phyloP scores from a whole-genome alignment of 2,888 invertebrate species.

The Cantharis flavilabris region DNA sequence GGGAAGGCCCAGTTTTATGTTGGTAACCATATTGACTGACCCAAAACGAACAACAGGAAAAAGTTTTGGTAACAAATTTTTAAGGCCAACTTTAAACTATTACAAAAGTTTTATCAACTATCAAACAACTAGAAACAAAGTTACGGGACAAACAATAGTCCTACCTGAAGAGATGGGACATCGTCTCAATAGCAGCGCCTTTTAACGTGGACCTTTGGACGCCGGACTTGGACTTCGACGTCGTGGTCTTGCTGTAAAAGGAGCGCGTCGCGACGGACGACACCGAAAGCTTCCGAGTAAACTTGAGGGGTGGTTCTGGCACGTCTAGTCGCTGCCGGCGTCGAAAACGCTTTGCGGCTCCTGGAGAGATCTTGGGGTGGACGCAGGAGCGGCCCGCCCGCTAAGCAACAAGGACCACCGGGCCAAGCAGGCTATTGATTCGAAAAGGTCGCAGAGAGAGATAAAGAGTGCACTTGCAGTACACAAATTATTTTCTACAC shows the following conservation, averaged over 20 bases:
- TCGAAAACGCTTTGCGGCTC: conserved; percentile 60
- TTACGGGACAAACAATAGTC: conserved; percentile 37
- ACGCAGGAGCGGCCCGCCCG: conserved; percentile 52
- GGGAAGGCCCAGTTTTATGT: conserved; percentile 38
- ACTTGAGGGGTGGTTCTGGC: conserved; percentile 49
- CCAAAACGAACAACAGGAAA: conserved; percentile 34
- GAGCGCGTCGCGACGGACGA: conserved; percentile 39
- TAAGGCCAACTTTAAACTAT: conserved; percentile 33
- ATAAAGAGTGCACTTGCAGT: conserved; percentile 34
- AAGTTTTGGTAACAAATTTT: conserved; percentile 32
- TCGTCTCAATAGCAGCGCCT: conserved; percentile 35
- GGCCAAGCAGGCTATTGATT: conserved; percentile 44
- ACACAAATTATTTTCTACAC: conserved; percentile 24
- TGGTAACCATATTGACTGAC: conserved; percentile 36
- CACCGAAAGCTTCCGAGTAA: conserved; percentile 44
- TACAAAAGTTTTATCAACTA: conserved; percentile 32
- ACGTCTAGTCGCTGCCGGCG: conserved; percentile 58
- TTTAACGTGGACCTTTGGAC: conserved; percentile 40
- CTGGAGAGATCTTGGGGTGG: conserved; percentile 53
- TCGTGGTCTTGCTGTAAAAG: conserved; percentile 39
- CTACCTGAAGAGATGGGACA: conserved; percentile 43
- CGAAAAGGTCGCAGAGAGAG: conserved; percentile 38
- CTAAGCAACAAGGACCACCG: conserved; percentile 49
- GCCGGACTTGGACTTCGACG: conserved; percentile 41
- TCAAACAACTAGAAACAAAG: conserved; percentile 33